Evolutionary conservation across 1,140 invertebrate genomes (phyloP), one percentile per base, ranked within the genome.

Genomic region (Megalonaias nervosa): DNA sequence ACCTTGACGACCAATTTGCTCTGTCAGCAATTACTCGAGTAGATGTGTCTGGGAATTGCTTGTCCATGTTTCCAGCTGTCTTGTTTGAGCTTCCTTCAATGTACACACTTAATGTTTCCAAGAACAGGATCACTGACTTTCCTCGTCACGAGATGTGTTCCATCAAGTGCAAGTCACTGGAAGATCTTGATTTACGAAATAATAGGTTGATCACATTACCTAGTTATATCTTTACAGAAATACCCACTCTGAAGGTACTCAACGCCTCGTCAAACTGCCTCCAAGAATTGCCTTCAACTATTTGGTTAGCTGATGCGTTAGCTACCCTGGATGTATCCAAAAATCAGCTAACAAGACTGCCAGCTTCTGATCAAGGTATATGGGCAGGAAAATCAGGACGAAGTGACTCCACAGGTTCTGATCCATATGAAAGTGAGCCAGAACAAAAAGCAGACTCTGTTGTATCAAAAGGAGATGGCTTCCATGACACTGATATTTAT

Each of bases 221-320:
- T 0, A 92, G 94, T 23, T 95, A 95, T 76, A 89, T 98, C 3
- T 97, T 99, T 90, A 93, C 93, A 31, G 38, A 48, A 48, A 92
- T 99, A 61, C 96, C 96, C 0, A 91, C 93, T 0, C 91, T 99
- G 2, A 93, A 94, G 26, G 94, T 95, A 9, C 92, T 99, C 80
- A 97, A 99, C 89, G 93, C 98, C 0, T 97, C 97, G 0, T 97
- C 98, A 87, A 99, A 99, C 89, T 97, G 97, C 88, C 90, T 99
- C n/a, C 94, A 95, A 64, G 91, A 93, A 70, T 88, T 99, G 58
- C 97, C 98, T 0, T 93, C 94, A 67, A 94, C 94, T 75, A 92
- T 99, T 89, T 99, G 98, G 98, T 91, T 93, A n/a, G 75, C 84
- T 23, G 66, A 75, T 3, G 75, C 75, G 19, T 72, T 89, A 21